Conservation (phyloP, 2,113 vertebrate species). For the Phalacrocorax carbo region DNA sequence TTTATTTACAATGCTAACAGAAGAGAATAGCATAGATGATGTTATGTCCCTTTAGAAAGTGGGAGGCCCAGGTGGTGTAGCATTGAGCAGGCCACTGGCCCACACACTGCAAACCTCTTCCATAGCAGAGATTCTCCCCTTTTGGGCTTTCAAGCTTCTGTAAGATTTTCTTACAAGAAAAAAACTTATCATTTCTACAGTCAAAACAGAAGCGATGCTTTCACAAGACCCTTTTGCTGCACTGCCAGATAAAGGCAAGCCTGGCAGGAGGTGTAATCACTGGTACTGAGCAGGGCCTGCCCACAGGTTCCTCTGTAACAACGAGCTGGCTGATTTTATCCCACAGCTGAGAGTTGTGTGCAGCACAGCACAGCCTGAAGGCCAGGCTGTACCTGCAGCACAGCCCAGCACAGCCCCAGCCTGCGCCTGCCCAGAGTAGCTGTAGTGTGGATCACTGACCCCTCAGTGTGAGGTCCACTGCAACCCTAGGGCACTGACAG, state of each 20-base stretch:
- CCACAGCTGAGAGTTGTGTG: accelerated
- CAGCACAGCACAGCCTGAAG: neutral
- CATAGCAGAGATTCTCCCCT: neutral
- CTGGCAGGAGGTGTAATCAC: neutral
- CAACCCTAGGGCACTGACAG: neutral
- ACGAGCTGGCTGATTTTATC: neutral
- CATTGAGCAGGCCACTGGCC: accelerated
- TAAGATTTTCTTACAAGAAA: neutral
- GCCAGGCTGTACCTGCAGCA: neutral
- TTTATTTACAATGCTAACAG: neutral
- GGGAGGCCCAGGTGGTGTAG: neutral
- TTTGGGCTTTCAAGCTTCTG: neutral
- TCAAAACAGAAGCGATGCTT: neutral
- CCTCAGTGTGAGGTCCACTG: neutral
- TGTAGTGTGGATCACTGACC: neutral
- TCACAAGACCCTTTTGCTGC: neutral
- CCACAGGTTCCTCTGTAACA: neutral
- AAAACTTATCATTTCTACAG: neutral
- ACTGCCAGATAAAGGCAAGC: neutral
- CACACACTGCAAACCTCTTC: neutral
- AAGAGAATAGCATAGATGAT: neutral
- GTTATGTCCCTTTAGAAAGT: no score
- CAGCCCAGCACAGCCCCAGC: neutral
- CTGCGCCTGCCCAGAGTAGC: neutral
- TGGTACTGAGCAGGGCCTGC: accelerated